Evolutionary conservation across 1,140 invertebrate genomes (phyloP), one percentile per base, ranked within the genome.

Genomic region (Drosophila eugracilis): DNA sequence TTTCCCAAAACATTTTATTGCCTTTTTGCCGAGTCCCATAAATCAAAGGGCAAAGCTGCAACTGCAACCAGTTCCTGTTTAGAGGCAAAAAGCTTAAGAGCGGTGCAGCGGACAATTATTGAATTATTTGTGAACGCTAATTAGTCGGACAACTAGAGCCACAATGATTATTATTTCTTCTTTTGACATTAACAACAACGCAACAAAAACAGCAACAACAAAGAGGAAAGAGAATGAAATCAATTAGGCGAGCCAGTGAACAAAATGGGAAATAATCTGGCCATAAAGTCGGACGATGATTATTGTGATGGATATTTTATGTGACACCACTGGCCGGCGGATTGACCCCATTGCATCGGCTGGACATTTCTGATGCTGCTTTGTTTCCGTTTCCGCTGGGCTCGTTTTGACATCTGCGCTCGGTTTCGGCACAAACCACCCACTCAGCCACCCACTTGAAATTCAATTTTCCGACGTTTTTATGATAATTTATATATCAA

Each of bases 361-460:
- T 45, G 65, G 65, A 37, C 59, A 76, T 73, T 72, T 67, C 45
- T 60, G 74, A 74, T 70, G 77, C 73, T 66, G 81, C 60, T 86
- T 86, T 86, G 81, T 88, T 81, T 86, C 81, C 81, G 77, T 86
- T 85, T 85, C 81, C 81, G 83, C 50, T 78, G 50, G 36, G 66
- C 34, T 45, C 47, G 30, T 24, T 71, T 50, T 62, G 79, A 71
- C 75, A 84, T 69, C 63, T 66, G 79, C 37, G 44, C 24, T 30
- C 42, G 36, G 24, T 36, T 28, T 36, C 22, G 14, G 15, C 14
- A 10, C 22, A 19, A n/a, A 19, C 26, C 45, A 36, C 28, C 17
- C 24, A 6, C 37, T 4, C 30, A 36, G 4, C 30, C 6, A 44
- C 42, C 41, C 47, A 49, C 44, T 37, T 17, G 26, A 48, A 78